phyloP scores from a whole-genome alignment of 2,797 vertebrate genomes.

The Pantherophis vulpinus region DNA sequence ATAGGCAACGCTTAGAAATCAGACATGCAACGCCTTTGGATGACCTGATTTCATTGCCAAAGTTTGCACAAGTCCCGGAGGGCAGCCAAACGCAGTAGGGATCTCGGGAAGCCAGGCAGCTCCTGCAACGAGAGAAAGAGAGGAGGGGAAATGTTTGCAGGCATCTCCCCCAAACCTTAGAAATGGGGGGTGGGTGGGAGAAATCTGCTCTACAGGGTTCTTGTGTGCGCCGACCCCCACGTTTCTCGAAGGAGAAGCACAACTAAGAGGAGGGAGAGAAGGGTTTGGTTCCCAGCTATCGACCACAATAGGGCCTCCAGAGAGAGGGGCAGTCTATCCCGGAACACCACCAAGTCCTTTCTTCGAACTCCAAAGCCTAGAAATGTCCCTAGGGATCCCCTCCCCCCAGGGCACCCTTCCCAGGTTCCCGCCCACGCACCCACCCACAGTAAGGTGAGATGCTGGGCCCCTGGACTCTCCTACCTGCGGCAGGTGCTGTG shows the following conservation, averaged over 20 bases:
- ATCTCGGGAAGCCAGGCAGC: conserved; percentile 86
- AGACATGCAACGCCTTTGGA: conserved; percentile 22
- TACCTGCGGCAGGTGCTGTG: conserved; percentile 83
- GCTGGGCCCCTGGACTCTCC: conserved; percentile 15
- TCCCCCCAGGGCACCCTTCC: background rate
- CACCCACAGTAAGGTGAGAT: background rate
- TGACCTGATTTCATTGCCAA: conserved; percentile 79
- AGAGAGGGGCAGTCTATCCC: background rate
- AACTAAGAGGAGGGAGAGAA: background rate
- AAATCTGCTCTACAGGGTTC: background rate
- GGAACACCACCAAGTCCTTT: background rate
- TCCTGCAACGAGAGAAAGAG: conserved; percentile 65
- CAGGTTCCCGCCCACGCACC: background rate
- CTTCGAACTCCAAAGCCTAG: background rate
- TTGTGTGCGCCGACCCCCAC: background rate
- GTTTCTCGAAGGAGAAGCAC: background rate
- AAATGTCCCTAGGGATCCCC: background rate
- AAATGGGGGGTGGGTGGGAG: background rate
- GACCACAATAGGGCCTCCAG: background rate
- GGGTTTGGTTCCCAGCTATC: background rate
- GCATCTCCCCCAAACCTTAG: background rate
- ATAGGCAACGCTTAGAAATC: background rate
- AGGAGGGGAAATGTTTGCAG: background rate
- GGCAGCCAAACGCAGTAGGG: conserved; percentile 90
- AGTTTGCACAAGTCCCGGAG: conserved; percentile 75